phyloP scores from a whole-genome alignment of 2,113 vertebrate genomes.

The Rattus rattus region DNA sequence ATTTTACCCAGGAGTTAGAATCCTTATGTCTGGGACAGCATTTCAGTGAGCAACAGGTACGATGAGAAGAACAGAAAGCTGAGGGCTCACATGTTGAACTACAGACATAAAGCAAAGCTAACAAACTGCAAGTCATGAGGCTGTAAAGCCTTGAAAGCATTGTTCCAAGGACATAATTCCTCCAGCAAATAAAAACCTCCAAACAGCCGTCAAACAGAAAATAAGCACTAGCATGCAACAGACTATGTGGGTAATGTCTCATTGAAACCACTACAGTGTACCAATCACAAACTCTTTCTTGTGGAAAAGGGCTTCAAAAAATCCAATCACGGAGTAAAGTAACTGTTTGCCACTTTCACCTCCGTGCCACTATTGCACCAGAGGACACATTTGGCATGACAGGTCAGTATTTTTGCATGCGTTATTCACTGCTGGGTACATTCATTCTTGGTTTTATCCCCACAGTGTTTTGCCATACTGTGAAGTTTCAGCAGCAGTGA shows the following conservation, averaged over 20 bases:
- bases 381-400: not conserved
- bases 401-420: not conserved
- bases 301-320: not conserved
- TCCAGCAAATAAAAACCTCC: not conserved
- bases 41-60: not conserved
- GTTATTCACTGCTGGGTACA: not conserved
- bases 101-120: not conserved
- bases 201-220: not conserved
- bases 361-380: too few relatives aligned
- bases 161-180: not conserved
- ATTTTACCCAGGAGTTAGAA: not conserved
- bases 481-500: not conserved
- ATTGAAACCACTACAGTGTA: not conserved
- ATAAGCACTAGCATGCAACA: not conserved
- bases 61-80: not conserved
- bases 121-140: not conserved
- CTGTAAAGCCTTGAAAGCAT: not conserved
- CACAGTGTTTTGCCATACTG: not conserved
- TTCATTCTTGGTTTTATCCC: not conserved
- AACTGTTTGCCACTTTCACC: too few relatives aligned
- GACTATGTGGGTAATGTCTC: not conserved
- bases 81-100: not conserved
- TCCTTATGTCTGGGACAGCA: not conserved
- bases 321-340: not conserved
- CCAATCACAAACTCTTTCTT: not conserved